These are phyloP conservation scores for Sebastes minor DNA, from an alignment of 2,797 vertebrate genomes.

Conservation along the genomic window DNA sequence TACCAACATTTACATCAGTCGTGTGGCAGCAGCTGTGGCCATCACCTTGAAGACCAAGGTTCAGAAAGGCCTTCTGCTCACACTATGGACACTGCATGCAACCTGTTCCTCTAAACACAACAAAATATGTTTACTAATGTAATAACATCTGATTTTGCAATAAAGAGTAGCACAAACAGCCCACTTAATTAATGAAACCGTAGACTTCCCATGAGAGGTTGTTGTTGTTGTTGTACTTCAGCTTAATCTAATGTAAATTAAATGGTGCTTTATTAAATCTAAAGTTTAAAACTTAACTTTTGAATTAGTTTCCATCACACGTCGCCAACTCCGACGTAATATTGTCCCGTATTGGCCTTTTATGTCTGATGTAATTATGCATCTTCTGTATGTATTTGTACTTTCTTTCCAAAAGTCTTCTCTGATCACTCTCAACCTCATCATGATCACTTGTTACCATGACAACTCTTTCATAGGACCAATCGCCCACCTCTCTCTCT, in stretches of 20 bases:
- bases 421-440: constrained; percentile 68
- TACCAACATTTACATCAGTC: not conserved
- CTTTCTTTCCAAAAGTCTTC: constrained; percentile 68
- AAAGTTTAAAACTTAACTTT: constrained; percentile 4
- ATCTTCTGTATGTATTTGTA: constrained; percentile 46
- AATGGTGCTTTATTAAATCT: constrained; percentile 9
- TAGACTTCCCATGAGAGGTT: constrained; percentile 16
- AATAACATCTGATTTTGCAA: constrained; percentile 3
- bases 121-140: not conserved
- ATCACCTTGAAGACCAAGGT: not conserved
- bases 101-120: not conserved
- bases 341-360: not conserved
- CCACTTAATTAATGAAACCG: constrained; percentile 10
- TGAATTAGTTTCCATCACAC: not conserved
- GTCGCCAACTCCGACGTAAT: not conserved
- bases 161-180: constrained; percentile 2
- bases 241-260: constrained; percentile 11
- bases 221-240: not conserved
- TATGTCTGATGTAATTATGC: constrained; percentile 23
- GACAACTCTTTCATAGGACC: constrained; percentile 78
- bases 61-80: not conserved
- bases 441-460: constrained; percentile 83
- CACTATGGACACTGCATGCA: not conserved
- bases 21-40: not conserved
- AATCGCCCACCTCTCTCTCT: constrained; percentile 78